A percentile compares a stretch with the other conserved stretches of the same genome.
Evolutionary conservation across 2,888 invertebrate genomes (phyloP).

Genomic region (Notodonta dromedarius): DNA sequence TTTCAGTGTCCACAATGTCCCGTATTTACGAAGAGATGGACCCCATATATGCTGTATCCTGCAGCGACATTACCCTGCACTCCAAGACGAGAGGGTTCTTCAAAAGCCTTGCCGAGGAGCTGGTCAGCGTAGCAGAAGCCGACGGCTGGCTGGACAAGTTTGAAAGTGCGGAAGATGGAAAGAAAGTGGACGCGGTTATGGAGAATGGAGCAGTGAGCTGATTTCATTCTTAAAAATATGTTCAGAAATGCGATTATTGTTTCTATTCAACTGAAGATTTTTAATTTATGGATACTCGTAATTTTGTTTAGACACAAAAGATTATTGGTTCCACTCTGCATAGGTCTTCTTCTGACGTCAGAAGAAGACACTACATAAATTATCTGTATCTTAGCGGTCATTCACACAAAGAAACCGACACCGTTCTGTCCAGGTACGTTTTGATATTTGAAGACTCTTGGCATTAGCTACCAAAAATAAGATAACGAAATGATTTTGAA

Average conservation of each 20-base stretch:
- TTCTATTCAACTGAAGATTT: too few species aligned
- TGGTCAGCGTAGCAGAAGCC: slow-evolving; percentile 78
- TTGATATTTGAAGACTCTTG: too few species aligned
- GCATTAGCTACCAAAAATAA: too few species aligned
- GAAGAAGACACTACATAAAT: too few species aligned
- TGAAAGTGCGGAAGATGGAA: slow-evolving; percentile 83
- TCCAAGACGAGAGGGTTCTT: slow-evolving; percentile 91
- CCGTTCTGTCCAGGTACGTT: too few species aligned
- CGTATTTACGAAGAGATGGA: slow-evolving; percentile 66
- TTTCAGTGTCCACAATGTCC: slow-evolving; percentile 53
- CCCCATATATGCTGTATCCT: slow-evolving; percentile 84
- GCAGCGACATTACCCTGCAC: slow-evolving; percentile 90
- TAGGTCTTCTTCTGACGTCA: too few species aligned
- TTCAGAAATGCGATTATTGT: not conserved
- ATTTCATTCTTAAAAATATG: not conserved
- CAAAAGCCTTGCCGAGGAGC: slow-evolving; percentile 85
- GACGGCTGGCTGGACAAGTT: slow-evolving; percentile 85
- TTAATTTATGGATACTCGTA: too few species aligned
- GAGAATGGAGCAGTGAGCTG: slow-evolving; percentile 74
- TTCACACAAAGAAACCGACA: too few species aligned
- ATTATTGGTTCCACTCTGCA: too few species aligned
- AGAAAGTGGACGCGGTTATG: slow-evolving; percentile 83
- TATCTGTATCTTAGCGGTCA: too few species aligned
- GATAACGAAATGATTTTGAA: too few species aligned
- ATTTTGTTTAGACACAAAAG: too few species aligned